Evolutionary conservation across 2,797 vertebrate species (phyloP).

Genomic region (Pseudochirops cupreus): DNA sequence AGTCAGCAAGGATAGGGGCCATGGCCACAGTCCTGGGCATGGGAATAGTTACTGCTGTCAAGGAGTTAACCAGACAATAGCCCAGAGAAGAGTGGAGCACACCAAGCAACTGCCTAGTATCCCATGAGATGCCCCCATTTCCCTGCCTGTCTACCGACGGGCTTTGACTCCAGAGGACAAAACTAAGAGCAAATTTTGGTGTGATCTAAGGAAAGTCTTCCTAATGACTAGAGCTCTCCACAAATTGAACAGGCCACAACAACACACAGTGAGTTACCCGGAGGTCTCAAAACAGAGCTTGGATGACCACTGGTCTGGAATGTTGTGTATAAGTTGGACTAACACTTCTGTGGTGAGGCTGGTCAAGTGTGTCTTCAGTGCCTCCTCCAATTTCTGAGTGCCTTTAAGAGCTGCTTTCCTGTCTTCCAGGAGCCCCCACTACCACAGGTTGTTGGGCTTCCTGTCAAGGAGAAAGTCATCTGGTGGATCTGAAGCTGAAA

Average conservation of each 20-base stretch:
- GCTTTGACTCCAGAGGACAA: background rate
- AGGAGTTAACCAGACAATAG: background rate
- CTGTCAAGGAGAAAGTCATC: background rate
- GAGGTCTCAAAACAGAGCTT: background rate
- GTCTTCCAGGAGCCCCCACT: background rate
- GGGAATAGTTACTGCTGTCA: background rate
- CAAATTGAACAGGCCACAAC: background rate
- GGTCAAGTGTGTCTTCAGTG: background rate
- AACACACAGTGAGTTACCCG: background rate
- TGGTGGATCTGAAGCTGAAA: background rate
- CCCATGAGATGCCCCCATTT: background rate
- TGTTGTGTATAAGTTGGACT: background rate
- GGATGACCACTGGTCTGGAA: background rate
- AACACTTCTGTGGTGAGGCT: background rate
- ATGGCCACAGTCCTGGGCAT: background rate
- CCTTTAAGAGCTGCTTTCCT: background rate
- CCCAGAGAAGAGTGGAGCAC: background rate
- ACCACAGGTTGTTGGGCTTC: background rate
- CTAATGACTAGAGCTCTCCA: background rate
- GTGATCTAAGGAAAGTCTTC: background rate
- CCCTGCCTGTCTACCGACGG: background rate
- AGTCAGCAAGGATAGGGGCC: background rate
- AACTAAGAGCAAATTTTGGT: background rate
- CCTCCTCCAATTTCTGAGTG: background rate
- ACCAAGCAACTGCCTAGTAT: background rate